Evolutionary conservation across 2,888 invertebrate species (phyloP).

Genomic region (Drosophila mimica): DNA sequence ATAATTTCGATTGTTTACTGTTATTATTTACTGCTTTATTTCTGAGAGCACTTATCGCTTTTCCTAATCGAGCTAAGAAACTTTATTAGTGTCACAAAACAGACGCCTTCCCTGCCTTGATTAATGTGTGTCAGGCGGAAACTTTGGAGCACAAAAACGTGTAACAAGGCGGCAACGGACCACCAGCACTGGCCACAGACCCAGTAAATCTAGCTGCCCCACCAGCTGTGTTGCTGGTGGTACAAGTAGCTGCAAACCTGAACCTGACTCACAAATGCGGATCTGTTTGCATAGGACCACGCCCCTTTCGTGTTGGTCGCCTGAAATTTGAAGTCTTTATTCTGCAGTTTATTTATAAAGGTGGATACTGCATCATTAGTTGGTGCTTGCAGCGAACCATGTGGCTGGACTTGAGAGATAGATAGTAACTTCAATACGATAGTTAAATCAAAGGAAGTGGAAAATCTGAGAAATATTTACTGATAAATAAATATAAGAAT

Average conservation of each 20-base stretch:
- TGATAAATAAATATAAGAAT: not conserved
- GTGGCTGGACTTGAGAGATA: slow-evolving; percentile 23
- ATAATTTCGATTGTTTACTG: slow-evolving; percentile 26
- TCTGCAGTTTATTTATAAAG: slow-evolving; percentile 65
- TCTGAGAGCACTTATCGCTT: slow-evolving; percentile 45
- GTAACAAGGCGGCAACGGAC: slow-evolving; percentile 50
- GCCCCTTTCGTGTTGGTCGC: slow-evolving; percentile 70
- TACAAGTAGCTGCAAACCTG: slow-evolving; percentile 34
- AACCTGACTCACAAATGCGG: slow-evolving; percentile 53
- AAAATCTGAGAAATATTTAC: not conserved
- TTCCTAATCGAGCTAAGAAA: slow-evolving; percentile 71
- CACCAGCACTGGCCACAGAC: slow-evolving; percentile 31
- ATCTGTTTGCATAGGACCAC: slow-evolving; percentile 66
- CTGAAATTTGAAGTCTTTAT: slow-evolving; percentile 75
- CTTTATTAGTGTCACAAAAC: slow-evolving; percentile 74
- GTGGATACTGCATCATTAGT: slow-evolving; percentile 64
- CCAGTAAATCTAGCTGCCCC: slow-evolving; percentile 1
- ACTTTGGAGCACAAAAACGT: slow-evolving; percentile 45
- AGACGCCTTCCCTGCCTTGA: slow-evolving; percentile 60
- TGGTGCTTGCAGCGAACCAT: slow-evolving; percentile 31
- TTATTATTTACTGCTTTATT: slow-evolving; percentile 28
- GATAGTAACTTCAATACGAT: slow-evolving; percentile 23
- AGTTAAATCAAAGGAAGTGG: slow-evolving; percentile 14
- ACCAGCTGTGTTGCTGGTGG: not conserved
- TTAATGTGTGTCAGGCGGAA: slow-evolving; percentile 72